These are phyloP conservation scores for Mayetiola destructor DNA, from an alignment of 2,888 invertebrate genomes.

Conservation along the genomic window DNA sequence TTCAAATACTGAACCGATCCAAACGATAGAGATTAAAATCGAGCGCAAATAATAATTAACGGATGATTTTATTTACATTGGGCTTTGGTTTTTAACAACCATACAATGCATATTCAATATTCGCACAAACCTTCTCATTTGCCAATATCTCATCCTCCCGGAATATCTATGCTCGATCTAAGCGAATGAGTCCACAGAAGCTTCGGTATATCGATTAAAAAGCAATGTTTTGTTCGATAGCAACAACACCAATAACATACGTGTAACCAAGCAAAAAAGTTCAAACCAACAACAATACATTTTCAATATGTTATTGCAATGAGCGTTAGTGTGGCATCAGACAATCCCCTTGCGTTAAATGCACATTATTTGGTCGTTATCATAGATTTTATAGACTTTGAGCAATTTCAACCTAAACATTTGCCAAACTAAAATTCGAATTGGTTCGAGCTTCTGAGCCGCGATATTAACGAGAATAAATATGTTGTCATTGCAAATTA, in stretches of 20 bases:
- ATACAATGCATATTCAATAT: too few relatives aligned
- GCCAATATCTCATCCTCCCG: too few relatives aligned
- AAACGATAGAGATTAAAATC: conserved; percentile 4
- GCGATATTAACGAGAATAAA: conserved; percentile 16
- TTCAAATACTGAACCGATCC: too few relatives aligned
- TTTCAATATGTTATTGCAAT: conserved; percentile 5
- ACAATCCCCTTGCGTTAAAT: conserved; percentile 18
- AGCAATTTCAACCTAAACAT: conserved; percentile 7
- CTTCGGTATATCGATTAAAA: neutral
- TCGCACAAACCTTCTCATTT: too few relatives aligned
- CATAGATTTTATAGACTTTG: conserved; percentile 22
- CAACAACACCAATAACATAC: neutral
- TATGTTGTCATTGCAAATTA: conserved; percentile 19
- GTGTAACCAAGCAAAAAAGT: too few relatives aligned
- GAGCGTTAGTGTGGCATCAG: neutral
- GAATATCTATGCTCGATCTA: too few relatives aligned
- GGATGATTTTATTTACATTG: conserved; percentile 10
- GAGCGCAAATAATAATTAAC: conserved; percentile 12
- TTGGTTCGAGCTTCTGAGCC: conserved; percentile 12
- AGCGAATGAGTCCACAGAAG: neutral
- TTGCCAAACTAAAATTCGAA: conserved; percentile 18
- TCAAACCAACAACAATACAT: too few relatives aligned
- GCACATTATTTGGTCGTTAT: conserved; percentile 25
- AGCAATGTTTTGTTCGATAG: neutral
- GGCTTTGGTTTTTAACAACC: conserved; percentile 2